Percentiles rank a stretch among this genome's conserved stretches.
Evolutionary conservation across 2,888 invertebrate genomes (phyloP).

Genomic region (Callimorpha dominula): DNA sequence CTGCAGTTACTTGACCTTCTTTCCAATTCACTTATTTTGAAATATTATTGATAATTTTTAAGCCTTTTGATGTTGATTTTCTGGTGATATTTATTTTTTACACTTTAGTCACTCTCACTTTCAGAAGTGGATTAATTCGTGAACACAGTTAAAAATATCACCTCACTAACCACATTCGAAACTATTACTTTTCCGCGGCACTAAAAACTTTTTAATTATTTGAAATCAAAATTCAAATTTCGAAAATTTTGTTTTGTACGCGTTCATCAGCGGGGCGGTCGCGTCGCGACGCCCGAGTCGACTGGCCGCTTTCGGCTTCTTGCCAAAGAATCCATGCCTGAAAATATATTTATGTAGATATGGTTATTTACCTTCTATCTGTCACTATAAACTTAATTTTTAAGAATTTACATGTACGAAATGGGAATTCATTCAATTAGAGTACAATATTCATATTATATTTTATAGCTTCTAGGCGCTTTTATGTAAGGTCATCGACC

Average conservation of each 20-base stretch:
- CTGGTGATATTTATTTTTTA: constrained; percentile 24
- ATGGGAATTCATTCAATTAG: not conserved
- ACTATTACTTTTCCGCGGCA: constrained; percentile 38
- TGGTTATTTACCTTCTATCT: constrained; percentile 66
- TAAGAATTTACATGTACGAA: constrained; percentile 23
- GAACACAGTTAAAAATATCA: constrained; percentile 38
- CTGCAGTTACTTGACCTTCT: constrained; percentile 39
- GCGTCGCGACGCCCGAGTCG: constrained; percentile 75
- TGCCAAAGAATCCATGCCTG: constrained; percentile 81
- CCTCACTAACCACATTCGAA: constrained; percentile 31
- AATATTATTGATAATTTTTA: constrained; percentile 12
- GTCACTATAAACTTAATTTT: constrained; percentile 48
- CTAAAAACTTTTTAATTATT: constrained; percentile 39
- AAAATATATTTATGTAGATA: constrained; percentile 83
- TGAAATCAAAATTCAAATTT: constrained; percentile 56
- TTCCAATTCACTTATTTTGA: constrained; percentile 30
- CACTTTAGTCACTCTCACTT: constrained; percentile 52
- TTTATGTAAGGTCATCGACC: constrained; percentile 20
- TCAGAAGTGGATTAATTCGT: constrained; percentile 48
- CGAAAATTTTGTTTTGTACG: constrained; percentile 58
- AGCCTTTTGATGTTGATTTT: constrained; percentile 11
- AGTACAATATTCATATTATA: not conserved
- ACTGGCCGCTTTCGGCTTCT: constrained; percentile 80
- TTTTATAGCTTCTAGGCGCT: not conserved
- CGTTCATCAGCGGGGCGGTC: constrained; percentile 70